Conservation (phyloP, 2,888 invertebrate genomes). For the Aphidoletes aphidimyza region DNA sequence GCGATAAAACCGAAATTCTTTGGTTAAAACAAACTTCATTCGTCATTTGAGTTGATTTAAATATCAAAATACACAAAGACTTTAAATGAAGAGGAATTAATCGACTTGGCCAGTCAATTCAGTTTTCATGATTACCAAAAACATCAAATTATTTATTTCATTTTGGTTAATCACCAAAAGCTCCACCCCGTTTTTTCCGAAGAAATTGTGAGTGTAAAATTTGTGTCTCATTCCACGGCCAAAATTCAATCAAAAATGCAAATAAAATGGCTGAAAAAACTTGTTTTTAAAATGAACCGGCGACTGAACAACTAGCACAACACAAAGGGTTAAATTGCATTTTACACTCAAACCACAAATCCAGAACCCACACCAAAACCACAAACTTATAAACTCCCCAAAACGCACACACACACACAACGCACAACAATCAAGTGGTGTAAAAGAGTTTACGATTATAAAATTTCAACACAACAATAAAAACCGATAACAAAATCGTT, state of each 20-base stretch:
- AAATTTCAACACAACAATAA: conserved; percentile 38
- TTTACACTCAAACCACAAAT: not conserved
- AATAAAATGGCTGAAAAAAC: conserved; percentile 17
- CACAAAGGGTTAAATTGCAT: conserved; percentile 3
- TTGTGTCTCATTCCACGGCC: not conserved
- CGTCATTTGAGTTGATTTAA: not conserved
- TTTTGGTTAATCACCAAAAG: too few species aligned
- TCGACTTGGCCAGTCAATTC: not conserved
- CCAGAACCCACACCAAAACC: too few species aligned
- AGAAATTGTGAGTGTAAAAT: not conserved
- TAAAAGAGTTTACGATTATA: conserved; percentile 23
- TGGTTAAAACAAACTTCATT: not conserved
- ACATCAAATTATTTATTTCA: not conserved
- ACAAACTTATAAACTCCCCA: conserved; percentile 1
- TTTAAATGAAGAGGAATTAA: conserved; percentile 10
- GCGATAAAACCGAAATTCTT: not conserved
- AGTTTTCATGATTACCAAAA: not conserved
- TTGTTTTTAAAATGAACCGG: conserved; percentile 28
- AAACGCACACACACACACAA: too few species aligned
- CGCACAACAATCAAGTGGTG: not conserved
- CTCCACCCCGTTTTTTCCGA: too few species aligned
- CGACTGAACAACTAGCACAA: not conserved
- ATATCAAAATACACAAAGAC: not conserved
- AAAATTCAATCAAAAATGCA: conserved; percentile 33
- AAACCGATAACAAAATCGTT: conserved; percentile 49